phyloP scores from a whole-genome alignment of 2,797 vertebrate genomes.

The Fistularia commersonii region DNA sequence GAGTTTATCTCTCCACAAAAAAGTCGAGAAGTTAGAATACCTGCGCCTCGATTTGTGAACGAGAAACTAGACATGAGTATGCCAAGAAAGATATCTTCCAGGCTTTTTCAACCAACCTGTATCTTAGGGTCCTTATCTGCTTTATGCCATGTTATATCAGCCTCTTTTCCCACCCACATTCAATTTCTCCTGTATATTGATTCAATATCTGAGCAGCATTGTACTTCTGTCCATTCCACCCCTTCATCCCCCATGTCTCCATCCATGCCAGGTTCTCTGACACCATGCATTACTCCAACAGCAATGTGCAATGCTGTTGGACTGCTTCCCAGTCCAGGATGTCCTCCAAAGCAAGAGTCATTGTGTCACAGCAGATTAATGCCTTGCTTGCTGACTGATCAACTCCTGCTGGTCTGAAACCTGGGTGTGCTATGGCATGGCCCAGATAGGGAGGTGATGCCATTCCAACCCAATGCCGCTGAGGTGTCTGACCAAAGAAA shows the following conservation, averaged over 20 bases:
- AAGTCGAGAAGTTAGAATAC: no score
- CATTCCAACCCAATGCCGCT: conserved; percentile 61
- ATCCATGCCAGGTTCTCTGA: conserved; percentile 61
- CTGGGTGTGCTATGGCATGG: conserved; percentile 55
- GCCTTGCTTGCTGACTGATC: conserved; percentile 73
- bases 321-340: conserved; percentile 64
- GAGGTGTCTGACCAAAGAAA: conserved; percentile 51
- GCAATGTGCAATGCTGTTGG: conserved; percentile 64
- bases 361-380: conserved; percentile 78
- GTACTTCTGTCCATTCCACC: conserved; percentile 32
- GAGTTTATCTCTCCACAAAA: no score
- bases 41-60: no score
- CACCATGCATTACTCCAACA: conserved; percentile 62
- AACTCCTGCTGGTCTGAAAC: conserved; percentile 67
- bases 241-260: conserved; percentile 31
- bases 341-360: conserved; percentile 69
- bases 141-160: conserved; percentile 29
- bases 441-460: conserved; percentile 68
- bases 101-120: conserved; percentile 32
- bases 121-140: conserved; percentile 37
- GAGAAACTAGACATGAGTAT: background rate
- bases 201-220: conserved; percentile 41
- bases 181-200: conserved; percentile 34
- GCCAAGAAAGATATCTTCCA: conserved; percentile 20
- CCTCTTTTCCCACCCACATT: conserved; percentile 31